Base-by-base conservation (phyloP, 1,140 invertebrate genomes). In the Chrysomallon squamiferum region DNA sequence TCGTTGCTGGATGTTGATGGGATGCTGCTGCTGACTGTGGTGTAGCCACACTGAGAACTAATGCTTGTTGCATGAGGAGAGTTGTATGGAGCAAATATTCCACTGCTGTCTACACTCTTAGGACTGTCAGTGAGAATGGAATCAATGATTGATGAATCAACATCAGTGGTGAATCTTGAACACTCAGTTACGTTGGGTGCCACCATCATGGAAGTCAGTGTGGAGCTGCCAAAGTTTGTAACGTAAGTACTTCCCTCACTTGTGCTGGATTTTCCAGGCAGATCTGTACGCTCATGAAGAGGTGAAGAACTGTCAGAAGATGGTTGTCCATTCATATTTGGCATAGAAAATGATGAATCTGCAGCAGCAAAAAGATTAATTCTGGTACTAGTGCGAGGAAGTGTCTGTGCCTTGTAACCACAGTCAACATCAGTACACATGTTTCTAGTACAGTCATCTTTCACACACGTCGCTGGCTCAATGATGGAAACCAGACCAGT, bases 71-170 rank as follows among this genome's bases (percentile, higher is more conserved):
- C 56, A 15, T 71, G 73, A 18, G 76, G 74, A 43, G 78, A 79
- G 64, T 81, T 81, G 68, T 71, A 73, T 5, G 78, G 78, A 32
- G 75, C 75, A 32, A 74, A 74, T 1, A 80, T 74, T 29, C 78
- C 80, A 75, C 73, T 80, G 58, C 78, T 77, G 56, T 77, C 70
- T 6, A 76, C 73, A 66, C 76, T 79, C 22, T 50, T 52, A 15
- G 78, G 78, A 65, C 78, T 81, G 65, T 80, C 76, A 25, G 76
- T 81, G 18, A 81, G 69, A 38, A 79, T 75, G 2, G 77, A 78
- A 63, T 81, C 79, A 9, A 76, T 54, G 0, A 75, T 22, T 6
- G 68, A 68, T 57, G 67, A 65, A 57, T 68, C 70, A 29, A 66
- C 65, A 15, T 57, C 59, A 25, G 57, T 38, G 43, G 38, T 56